Evolutionary conservation across 2,113 vertebrate species (phyloP).

Genomic region (Amphiprion percula): DNA sequence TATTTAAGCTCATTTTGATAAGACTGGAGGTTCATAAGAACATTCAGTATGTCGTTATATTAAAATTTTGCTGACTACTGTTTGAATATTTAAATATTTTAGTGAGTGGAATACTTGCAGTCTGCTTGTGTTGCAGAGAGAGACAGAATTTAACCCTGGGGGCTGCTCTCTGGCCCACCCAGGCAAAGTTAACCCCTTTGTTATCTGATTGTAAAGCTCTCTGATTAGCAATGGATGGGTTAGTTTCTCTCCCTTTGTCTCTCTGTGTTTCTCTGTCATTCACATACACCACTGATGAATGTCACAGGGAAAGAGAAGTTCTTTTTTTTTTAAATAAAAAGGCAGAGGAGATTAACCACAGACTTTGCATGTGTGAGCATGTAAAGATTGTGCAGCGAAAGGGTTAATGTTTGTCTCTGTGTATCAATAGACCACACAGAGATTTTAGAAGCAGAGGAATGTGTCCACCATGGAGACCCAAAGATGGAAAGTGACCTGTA

Average conservation of each 20-base stretch:
- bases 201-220: conserved; percentile 83
- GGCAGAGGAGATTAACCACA: conserved; percentile 44
- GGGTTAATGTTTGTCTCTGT: conserved; percentile 57
- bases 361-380: conserved; percentile 15
- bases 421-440: conserved; percentile 61
- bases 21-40: too few relatives aligned
- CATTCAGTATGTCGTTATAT: too few relatives aligned
- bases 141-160: conserved; percentile 30
- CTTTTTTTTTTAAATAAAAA: not conserved
- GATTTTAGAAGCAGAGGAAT: conserved; percentile 55
- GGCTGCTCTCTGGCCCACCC: conserved; percentile 77
- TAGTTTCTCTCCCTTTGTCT: conserved; percentile 70
- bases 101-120: not conserved
- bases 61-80: too few relatives aligned
- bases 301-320: conserved; percentile 41
- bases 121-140: conserved; percentile 10
- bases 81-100: too few relatives aligned
- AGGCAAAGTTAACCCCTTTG: conserved; percentile 84
- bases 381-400: conserved; percentile 30
- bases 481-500: conserved; percentile 18
- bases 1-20: too few relatives aligned
- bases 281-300: conserved; percentile 56
- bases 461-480: conserved; percentile 45
- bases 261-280: conserved; percentile 42
- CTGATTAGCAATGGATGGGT: conserved; percentile 79